phyloP scores from a whole-genome alignment of 2,113 vertebrate species.

The Cochlearius cochlearius region DNA sequence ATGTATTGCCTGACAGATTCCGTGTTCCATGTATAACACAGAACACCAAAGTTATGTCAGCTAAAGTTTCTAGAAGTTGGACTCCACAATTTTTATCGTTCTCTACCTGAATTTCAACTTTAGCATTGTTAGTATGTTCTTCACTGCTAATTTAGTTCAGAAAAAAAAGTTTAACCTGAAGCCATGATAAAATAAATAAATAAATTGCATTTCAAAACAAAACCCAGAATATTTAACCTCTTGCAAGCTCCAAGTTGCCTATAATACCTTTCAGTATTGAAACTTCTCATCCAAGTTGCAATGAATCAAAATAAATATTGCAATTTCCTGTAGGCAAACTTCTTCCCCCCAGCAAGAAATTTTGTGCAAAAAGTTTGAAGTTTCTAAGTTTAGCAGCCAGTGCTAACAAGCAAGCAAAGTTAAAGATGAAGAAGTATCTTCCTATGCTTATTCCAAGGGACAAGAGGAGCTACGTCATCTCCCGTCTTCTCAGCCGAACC shows the following conservation, averaged over 20 bases:
- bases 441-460: background rate
- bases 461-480: rapidly evolving
- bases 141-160: background rate
- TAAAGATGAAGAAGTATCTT: background rate
- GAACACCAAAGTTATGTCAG: background rate
- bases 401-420: background rate
- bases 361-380: background rate
- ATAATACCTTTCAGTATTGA: rapidly evolving
- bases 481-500: background rate
- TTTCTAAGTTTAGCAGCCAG: background rate
- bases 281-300: background rate
- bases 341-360: background rate
- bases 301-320: background rate
- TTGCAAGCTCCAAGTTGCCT: background rate
- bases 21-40: background rate
- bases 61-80: background rate
- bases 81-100: background rate
- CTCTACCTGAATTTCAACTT: background rate
- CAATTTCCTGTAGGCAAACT: background rate
- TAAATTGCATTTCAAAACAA: background rate
- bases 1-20: background rate
- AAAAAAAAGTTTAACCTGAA: background rate
- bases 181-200: background rate
- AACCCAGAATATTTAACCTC: background rate
- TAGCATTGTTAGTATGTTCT: background rate